A percentile compares a stretch with the other conserved stretches of the same genome.
Evolutionary conservation across 2,888 invertebrate species (phyloP).

Genomic region (Sphecodes monilicornis): DNA sequence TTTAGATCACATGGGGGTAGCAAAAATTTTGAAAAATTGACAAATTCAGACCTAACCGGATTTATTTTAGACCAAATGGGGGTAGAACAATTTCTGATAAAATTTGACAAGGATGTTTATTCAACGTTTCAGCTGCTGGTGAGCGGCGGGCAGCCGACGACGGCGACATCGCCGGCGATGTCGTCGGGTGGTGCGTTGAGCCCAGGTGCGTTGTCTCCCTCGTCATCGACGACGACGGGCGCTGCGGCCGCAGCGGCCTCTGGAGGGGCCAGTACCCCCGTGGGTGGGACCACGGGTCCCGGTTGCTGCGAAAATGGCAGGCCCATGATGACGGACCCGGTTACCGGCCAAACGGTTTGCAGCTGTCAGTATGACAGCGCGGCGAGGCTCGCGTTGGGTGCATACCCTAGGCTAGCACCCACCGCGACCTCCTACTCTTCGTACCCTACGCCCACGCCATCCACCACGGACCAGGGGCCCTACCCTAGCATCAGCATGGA

Average conservation of each 20-base stretch:
- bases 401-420: constrained; percentile 91
- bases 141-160: constrained; percentile 89
- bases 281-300: constrained; percentile 76
- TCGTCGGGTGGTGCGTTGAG: constrained; percentile 92
- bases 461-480: constrained; percentile 95
- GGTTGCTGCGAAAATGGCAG: constrained; percentile 96
- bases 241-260: constrained; percentile 75
- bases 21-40: no score
- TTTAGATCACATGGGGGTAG: no score
- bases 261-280: constrained; percentile 83
- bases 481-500: constrained; percentile 97
- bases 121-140: constrained; percentile 89
- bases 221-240: constrained; percentile 84
- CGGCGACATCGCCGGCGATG: constrained; percentile 89
- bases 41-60: background rate
- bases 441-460: constrained; percentile 95
- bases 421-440: constrained; percentile 91
- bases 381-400: constrained; percentile 92
- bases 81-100: background rate
- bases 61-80: background rate
- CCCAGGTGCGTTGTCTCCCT: constrained; percentile 89
- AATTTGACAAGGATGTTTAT: constrained; percentile 4
- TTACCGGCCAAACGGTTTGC: constrained; percentile 96
- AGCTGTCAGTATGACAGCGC: constrained; percentile 96
- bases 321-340: constrained; percentile 96